Percentiles rank a stretch among this genome's conserved stretches.
Evolutionary conservation across 2,888 invertebrate genomes (phyloP).

Genomic region (Eustalomyia histrio): DNA sequence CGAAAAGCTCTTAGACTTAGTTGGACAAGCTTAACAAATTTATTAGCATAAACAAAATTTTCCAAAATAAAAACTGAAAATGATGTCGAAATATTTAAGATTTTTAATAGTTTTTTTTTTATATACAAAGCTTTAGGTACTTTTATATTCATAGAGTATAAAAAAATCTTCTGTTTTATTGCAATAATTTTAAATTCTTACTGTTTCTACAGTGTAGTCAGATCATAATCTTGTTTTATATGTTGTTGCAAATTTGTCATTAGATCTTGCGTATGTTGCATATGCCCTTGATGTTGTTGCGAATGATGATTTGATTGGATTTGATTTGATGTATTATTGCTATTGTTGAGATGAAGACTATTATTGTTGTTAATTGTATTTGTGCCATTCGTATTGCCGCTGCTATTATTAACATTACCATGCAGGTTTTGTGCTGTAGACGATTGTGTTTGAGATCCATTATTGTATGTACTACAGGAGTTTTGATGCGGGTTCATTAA

Average conservation of each 20-base stretch:
- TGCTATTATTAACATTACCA: constrained; percentile 69
- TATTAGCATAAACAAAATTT: too few relatives aligned
- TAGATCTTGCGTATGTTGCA: constrained; percentile 74
- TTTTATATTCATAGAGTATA: constrained; percentile 6
- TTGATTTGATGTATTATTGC: constrained; percentile 68
- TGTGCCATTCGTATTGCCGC: constrained; percentile 78
- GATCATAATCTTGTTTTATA: constrained; percentile 93
- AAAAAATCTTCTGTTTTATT: neutral
- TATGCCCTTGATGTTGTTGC: constrained; percentile 70
- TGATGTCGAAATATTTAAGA: too few relatives aligned
- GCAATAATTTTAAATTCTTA: neutral
- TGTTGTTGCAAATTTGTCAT: constrained; percentile 79
- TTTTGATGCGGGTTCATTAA: constrained; percentile 72
- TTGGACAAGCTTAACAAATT: too few relatives aligned
- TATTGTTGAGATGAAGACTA: constrained; percentile 75
- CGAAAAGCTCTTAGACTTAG: too few relatives aligned
- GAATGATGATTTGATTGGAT: constrained; percentile 64
- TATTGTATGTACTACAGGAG: constrained; percentile 71
- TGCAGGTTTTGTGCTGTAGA: constrained; percentile 73
- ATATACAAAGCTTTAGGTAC: constrained; percentile 30
- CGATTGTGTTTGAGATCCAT: constrained; percentile 65
- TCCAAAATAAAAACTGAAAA: too few relatives aligned
- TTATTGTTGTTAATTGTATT: constrained; percentile 66
- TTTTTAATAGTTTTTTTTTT: too few relatives aligned
- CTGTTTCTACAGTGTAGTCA: constrained; percentile 86